A percentile compares a stretch with the other conserved stretches of the same genome.
phyloP scores from a whole-genome alignment of 2,797 vertebrate species.

The Podarcis siculus region DNA sequence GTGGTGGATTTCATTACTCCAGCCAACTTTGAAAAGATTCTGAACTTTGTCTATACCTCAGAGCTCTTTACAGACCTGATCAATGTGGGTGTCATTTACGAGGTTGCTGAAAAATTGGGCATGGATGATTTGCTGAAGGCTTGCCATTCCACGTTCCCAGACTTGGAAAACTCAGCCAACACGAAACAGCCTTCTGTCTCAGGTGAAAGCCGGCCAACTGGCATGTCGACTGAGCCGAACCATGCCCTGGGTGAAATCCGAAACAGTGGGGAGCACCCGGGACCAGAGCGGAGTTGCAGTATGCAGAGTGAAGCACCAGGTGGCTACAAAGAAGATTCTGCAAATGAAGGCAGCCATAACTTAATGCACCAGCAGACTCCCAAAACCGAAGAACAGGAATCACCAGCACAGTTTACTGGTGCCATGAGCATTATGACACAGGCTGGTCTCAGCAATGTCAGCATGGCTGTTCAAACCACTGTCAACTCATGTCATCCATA shows the following conservation, averaged over 20 bases:
- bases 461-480: constrained; percentile 53
- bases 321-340: constrained; percentile 72
- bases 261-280: constrained; percentile 62
- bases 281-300: constrained; percentile 77
- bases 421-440: constrained; percentile 55
- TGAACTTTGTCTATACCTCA: constrained; percentile 95
- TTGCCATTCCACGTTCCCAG: constrained; percentile 93
- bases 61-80: constrained; percentile 94
- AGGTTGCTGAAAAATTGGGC: constrained; percentile 91
- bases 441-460: constrained; percentile 58
- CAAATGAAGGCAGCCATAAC: constrained; percentile 63
- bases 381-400: constrained; percentile 83
- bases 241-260: constrained; percentile 71
- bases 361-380: constrained; percentile 75
- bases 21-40: constrained; percentile 93
- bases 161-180: constrained; percentile 85
- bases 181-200: constrained; percentile 72
- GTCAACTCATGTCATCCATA: constrained; percentile 77
- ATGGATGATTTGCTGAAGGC: constrained; percentile 89
- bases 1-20: constrained; percentile 94
- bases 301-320: constrained; percentile 74
- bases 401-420: constrained; percentile 47
- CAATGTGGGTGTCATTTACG: constrained; percentile 94
- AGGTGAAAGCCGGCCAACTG: constrained; percentile 70
- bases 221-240: constrained; percentile 69